Conservation (phyloP, 2,113 vertebrate genomes). For the Leptosomus discolor region DNA sequence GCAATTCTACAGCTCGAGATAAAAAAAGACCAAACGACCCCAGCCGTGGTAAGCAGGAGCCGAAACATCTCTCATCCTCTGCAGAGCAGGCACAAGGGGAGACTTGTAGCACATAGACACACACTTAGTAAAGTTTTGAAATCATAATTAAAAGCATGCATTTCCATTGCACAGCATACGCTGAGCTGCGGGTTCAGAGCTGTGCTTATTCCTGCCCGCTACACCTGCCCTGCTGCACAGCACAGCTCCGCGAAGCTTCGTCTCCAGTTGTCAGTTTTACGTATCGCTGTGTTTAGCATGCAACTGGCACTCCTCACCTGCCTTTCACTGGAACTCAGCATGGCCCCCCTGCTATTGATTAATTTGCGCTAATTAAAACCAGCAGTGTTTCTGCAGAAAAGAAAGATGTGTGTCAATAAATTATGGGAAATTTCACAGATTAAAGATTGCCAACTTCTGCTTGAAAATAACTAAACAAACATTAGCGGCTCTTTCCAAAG, state of each 20-base stretch:
- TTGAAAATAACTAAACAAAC: constrained; percentile 69
- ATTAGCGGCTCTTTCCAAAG: constrained; percentile 42
- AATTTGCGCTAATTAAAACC: constrained; percentile 74
- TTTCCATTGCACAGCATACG: background rate
- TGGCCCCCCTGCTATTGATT: constrained; percentile 71
- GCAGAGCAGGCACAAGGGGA: background rate
- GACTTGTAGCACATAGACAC: background rate
- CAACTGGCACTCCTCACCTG: constrained; percentile 57
- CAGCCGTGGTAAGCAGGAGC: background rate
- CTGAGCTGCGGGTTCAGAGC: constrained; percentile 1
- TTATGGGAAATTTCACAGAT: constrained; percentile 64
- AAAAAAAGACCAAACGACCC: background rate
- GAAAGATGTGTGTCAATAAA: constrained; percentile 73
- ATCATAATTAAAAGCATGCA: constrained; percentile 8
- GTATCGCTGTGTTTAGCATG: constrained; percentile 48
- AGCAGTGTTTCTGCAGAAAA: constrained; percentile 63
- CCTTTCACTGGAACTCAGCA: constrained; percentile 47
- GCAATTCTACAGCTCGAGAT: background rate
- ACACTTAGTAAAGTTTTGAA: background rate
- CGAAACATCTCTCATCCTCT: background rate
- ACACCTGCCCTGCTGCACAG: background rate
- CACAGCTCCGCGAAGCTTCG: background rate
- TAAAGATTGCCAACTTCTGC: constrained; percentile 67
- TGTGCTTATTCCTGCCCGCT: background rate
- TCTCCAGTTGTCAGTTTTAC: constrained; percentile 40